Evolutionary conservation across 2,113 vertebrate species (phyloP).

Genomic region (Caloenas nicobarica): DNA sequence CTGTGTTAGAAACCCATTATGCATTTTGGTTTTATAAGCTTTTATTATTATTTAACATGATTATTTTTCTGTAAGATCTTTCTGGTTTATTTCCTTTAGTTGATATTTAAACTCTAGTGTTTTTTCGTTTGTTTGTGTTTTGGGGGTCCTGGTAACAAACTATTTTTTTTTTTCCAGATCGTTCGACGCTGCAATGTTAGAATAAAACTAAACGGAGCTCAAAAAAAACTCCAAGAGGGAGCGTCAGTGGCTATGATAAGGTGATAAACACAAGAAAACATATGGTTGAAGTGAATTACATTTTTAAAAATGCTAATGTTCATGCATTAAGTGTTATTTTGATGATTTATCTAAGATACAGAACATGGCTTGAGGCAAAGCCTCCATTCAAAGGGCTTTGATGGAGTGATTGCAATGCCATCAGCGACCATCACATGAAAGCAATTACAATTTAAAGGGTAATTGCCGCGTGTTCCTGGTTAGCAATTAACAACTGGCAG

Average conservation of each 20-base stretch:
- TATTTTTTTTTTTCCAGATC: background rate
- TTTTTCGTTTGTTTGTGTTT: background rate
- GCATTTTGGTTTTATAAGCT: background rate
- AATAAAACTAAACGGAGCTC: background rate
- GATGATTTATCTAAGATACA: background rate
- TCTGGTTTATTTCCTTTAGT: background rate
- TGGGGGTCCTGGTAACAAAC: background rate
- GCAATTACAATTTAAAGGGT: background rate
- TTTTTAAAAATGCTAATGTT: background rate
- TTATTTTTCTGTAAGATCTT: background rate
- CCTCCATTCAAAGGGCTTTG: background rate
- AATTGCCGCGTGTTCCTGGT: background rate
- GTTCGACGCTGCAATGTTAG: background rate
- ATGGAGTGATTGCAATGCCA: background rate
- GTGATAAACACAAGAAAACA: background rate
- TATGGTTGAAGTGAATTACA: background rate
- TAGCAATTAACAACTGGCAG: background rate
- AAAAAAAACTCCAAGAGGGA: background rate
- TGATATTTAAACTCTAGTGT: background rate
- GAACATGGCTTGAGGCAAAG: background rate
- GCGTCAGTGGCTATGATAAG: background rate
- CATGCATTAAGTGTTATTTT: rapidly evolving
- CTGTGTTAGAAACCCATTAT: background rate
- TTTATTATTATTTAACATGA: background rate
- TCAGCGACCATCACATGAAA: background rate